Conservation (phyloP, 2,888 invertebrate genomes). For the Biston stratarius region DNA sequence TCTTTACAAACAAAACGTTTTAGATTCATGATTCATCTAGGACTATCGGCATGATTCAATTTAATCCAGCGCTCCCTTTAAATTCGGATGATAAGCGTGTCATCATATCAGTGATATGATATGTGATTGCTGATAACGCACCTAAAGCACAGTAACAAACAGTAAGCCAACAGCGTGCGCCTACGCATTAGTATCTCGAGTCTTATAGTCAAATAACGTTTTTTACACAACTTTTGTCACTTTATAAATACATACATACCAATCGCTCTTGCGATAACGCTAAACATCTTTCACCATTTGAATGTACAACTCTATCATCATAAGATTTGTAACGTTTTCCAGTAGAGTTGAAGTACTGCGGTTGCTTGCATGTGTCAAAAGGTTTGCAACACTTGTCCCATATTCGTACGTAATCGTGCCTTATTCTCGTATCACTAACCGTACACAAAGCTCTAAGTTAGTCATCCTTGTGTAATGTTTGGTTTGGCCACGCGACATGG, state of each 20-base stretch:
- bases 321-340: conserved; percentile 18
- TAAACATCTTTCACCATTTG: conserved; percentile 23
- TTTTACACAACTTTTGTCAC: conserved; percentile 18
- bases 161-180: conserved; percentile 14
- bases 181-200: conserved; percentile 4
- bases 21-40: conserved; percentile 29
- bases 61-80: conserved; percentile 29
- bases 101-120: conserved; percentile 36
- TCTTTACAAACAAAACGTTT: conserved; percentile 19
- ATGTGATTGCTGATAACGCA: conserved; percentile 24
- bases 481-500: conserved; percentile 53
- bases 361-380: conserved; percentile 54
- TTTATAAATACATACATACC: neutral
- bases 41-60: conserved; percentile 18
- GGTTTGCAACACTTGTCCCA: conserved; percentile 76
- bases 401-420: conserved; percentile 65
- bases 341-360: conserved; percentile 44
- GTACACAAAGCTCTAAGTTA: conserved; percentile 65
- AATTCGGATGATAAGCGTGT: conserved; percentile 34
- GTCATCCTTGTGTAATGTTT: conserved; percentile 63
- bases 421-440: conserved; percentile 62
- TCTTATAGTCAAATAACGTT: conserved; percentile 10
- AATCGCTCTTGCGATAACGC: conserved; percentile 6
- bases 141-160: conserved; percentile 18
- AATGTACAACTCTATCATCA: neutral